Conservation (phyloP, 2,888 invertebrate genomes). For the Sepiola atlantica region DNA sequence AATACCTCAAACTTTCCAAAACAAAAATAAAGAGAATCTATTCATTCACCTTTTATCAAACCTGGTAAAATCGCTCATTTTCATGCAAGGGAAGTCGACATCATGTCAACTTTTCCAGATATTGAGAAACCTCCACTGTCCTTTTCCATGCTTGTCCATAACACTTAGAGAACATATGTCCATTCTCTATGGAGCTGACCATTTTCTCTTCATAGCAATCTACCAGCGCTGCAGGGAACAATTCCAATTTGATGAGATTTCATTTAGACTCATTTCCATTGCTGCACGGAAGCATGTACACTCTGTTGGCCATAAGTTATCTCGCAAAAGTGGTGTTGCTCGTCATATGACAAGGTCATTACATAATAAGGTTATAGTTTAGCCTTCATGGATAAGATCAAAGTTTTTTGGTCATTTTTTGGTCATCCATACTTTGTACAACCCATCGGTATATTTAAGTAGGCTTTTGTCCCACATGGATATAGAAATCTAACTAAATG, state of each 20-base stretch:
- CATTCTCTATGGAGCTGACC: neutral
- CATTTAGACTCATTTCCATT: neutral
- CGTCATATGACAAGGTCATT: too few species aligned
- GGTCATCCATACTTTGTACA: too few species aligned
- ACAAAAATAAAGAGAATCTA: neutral
- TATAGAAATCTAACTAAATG: too few species aligned
- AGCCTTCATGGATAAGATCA: too few species aligned
- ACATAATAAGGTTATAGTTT: too few species aligned
- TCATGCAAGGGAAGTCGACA: neutral
- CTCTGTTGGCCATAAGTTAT: neutral
- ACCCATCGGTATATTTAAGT: too few species aligned
- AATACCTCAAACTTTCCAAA: too few species aligned
- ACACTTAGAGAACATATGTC: constrained; percentile 32
- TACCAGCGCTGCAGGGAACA: neutral
- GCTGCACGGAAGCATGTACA: neutral
- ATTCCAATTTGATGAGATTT: neutral
- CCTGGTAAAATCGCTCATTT: neutral
- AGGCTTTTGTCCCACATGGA: too few species aligned
- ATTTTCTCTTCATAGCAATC: constrained; percentile 16
- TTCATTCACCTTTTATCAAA: neutral
- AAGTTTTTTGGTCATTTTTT: too few species aligned
- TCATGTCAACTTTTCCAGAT: neutral
- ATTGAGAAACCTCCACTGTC: too few species aligned
- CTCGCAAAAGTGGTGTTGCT: too few species aligned
- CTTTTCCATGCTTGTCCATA: neutral